Percentiles rank a stretch among this genome's conserved stretches.
Evolutionary conservation across 2,797 vertebrate genomes (phyloP).

Genomic region (Coccyzus lansbergi): DNA sequence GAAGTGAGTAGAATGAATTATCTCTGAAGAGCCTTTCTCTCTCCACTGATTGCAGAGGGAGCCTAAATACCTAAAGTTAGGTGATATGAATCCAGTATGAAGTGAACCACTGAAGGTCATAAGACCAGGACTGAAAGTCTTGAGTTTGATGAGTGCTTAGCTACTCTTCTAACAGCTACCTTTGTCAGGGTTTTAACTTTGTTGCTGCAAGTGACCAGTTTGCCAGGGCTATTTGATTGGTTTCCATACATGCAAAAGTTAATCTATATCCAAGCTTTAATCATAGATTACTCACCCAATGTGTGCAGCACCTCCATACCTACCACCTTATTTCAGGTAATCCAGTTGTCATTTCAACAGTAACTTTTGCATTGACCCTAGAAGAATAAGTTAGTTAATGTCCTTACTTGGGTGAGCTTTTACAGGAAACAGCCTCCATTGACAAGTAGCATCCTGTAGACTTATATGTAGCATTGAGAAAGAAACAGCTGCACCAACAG

Average conservation of each 20-base stretch:
- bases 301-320: neutral
- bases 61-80: neutral
- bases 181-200: neutral
- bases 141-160: neutral
- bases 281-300: neutral
- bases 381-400: neutral
- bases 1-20: neutral
- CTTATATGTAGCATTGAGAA: neutral
- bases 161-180: neutral
- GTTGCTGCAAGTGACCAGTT: neutral
- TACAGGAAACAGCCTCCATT: neutral
- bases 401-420: neutral
- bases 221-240: neutral
- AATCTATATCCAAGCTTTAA: neutral
- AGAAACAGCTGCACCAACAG: neutral
- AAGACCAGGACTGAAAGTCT: neutral
- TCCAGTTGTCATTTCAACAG: neutral
- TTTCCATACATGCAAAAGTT: neutral
- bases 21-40: neutral
- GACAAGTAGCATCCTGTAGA: neutral
- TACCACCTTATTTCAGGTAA: neutral
- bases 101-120: neutral
- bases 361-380: neutral
- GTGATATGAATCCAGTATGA: accelerated
- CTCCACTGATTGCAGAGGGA: neutral